Conservation (phyloP, 2,113 vertebrate genomes). For the Athene cunicularia region DNA sequence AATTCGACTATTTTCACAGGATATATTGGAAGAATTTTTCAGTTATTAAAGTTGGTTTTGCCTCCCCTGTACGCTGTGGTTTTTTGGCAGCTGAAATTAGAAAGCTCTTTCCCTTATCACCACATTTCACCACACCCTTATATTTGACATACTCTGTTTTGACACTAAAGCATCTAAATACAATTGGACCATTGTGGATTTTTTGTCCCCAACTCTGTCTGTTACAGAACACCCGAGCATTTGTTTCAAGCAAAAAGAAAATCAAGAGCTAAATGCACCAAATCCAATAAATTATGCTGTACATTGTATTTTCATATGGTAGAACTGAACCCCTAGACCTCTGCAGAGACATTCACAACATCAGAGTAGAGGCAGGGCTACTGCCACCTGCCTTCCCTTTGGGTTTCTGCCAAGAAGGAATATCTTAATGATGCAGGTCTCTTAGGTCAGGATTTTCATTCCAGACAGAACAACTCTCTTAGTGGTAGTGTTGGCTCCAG, state of each 20-base stretch:
- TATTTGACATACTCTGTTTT: background rate
- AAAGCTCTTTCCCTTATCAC: background rate
- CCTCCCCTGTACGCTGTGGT: background rate
- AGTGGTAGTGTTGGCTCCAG: background rate
- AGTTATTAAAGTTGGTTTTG: background rate
- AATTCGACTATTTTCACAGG: background rate
- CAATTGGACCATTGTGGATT: background rate
- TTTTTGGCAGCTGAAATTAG: background rate
- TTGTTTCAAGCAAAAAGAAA: background rate
- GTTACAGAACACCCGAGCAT: background rate
- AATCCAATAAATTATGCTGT: background rate
- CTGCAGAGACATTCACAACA: background rate
- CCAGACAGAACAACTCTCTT: background rate
- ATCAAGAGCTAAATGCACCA: background rate
- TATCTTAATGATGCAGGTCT: background rate
- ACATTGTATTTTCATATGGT: background rate
- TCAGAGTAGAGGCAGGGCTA: background rate
- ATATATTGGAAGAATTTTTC: background rate
- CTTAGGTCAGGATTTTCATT: background rate
- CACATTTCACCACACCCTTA: background rate
- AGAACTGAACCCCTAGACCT: background rate
- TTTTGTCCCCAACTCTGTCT: background rate
- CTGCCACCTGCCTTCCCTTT: background rate
- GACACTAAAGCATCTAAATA: background rate
- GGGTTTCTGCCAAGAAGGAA: constrained; percentile 1